These are phyloP conservation scores for Bungarus multicinctus DNA, from an alignment of 2,113 vertebrate species.

Conservation along the genomic window DNA sequence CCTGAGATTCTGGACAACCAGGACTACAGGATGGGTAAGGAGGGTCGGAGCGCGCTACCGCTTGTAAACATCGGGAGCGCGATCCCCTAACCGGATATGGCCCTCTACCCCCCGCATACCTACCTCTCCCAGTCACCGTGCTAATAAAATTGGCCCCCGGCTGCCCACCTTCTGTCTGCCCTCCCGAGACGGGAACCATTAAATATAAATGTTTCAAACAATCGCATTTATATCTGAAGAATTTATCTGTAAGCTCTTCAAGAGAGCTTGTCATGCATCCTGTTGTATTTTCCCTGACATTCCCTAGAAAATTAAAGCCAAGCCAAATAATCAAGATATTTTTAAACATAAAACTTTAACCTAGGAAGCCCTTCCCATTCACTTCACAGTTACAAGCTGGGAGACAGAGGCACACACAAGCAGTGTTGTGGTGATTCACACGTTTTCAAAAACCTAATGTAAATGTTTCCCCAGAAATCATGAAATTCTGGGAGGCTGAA, in stretches of 20 bases:
- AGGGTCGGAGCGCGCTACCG: too few relatives aligned
- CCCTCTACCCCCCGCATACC: too few relatives aligned
- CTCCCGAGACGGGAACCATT: too few relatives aligned
- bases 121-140: too few relatives aligned
- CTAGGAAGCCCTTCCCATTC: not conserved
- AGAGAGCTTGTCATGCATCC: not conserved
- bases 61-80: too few relatives aligned
- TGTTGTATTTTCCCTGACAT: not conserved
- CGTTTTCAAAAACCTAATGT: not conserved
- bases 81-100: too few relatives aligned
- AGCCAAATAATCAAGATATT: not conserved
- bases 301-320: not conserved
- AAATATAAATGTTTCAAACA: not conserved
- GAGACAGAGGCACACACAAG: not conserved
- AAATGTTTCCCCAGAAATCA: not conserved
- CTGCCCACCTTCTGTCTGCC: too few relatives aligned
- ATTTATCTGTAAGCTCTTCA: not conserved
- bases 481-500: not conserved
- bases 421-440: not conserved
- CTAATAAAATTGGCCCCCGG: too few relatives aligned
- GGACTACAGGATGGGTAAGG: too few relatives aligned
- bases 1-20: too few relatives aligned
- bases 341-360: not conserved
- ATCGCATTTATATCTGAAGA: not conserved
- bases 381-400: not conserved